A percentile compares a stretch with the other conserved stretches of the same genome.
These are phyloP conservation scores for Myanophis thanlyinensis DNA, from an alignment of 2,113 vertebrate genomes.

Conservation along the genomic window DNA sequence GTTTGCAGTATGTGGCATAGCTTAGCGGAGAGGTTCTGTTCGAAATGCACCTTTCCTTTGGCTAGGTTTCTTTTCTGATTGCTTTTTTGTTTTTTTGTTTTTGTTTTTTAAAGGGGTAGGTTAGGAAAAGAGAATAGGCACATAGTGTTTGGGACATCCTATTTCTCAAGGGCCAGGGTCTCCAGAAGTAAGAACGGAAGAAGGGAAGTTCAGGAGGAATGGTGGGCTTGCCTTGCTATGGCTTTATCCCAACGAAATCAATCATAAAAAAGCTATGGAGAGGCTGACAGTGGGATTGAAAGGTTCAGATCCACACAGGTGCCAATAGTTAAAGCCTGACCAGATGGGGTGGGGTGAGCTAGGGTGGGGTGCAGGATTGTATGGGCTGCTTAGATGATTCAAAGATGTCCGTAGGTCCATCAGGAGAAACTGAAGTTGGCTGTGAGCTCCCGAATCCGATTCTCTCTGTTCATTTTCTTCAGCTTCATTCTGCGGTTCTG, in stretches of 20 bases:
- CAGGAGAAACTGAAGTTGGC: constrained; percentile 97
- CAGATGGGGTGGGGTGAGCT: background rate
- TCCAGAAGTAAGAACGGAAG: constrained; percentile 20
- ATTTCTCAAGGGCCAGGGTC: constrained; percentile 41
- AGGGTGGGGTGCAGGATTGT: constrained; percentile 47
- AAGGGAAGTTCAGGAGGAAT: constrained; percentile 20
- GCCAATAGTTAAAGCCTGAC: constrained; percentile 64
- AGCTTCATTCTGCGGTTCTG: constrained; percentile 99
- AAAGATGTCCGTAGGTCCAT: constrained; percentile 74
- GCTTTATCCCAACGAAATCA: constrained; percentile 64
- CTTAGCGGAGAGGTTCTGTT: background rate
- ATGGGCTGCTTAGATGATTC: constrained; percentile 65
- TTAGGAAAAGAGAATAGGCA: background rate
- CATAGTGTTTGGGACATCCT: constrained; percentile 37
- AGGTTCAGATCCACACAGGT: constrained; percentile 70
- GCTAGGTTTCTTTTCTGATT: constrained; percentile 26
- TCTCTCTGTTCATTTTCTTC: constrained; percentile 99
- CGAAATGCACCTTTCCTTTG: constrained; percentile 16
- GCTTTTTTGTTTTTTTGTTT: background rate
- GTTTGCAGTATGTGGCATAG: background rate
- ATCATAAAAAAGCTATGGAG: constrained; percentile 58
- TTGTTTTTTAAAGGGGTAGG: background rate
- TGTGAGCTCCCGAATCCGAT: constrained; percentile 96
- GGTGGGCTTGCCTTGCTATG: constrained; percentile 54
- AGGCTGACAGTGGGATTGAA: constrained; percentile 56